Evolutionary conservation across 2,113 vertebrate genomes (phyloP).

Genomic region (Spermophilus dauricus): DNA sequence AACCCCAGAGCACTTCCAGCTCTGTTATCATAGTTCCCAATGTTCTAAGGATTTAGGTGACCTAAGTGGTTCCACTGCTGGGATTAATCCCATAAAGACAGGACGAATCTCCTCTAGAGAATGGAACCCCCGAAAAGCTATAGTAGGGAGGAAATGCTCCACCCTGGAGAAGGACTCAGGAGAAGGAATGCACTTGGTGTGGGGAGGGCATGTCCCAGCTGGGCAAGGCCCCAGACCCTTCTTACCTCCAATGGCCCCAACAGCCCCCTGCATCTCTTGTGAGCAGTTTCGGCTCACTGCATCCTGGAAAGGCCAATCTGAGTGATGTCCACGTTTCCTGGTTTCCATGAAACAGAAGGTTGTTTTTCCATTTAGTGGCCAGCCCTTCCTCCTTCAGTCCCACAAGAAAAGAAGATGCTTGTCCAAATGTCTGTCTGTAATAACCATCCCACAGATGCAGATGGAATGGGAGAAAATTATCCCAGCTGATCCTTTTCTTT

Average conservation of each 20-base stretch:
- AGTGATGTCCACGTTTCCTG: background rate
- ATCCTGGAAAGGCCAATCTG: background rate
- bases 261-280: fast-evolving
- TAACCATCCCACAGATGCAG: fast-evolving
- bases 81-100: background rate
- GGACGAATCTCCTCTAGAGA: background rate
- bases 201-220: fast-evolving
- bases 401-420: background rate
- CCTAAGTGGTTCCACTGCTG: background rate
- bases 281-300: background rate
- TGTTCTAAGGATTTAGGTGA: background rate
- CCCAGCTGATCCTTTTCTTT: background rate
- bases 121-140: background rate
- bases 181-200: background rate
- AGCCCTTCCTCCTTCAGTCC: background rate
- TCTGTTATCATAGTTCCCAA: background rate
- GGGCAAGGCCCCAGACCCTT: background rate
- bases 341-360: background rate
- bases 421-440: background rate
- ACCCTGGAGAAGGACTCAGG: fast-evolving
- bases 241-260: fast-evolving
- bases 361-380: background rate
- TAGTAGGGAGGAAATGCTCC: background rate
- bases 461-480: fast-evolving
- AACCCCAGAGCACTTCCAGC: background rate